Base-by-base conservation (phyloP, 2,888 invertebrate genomes). In the Athrips mouffetella region DNA sequence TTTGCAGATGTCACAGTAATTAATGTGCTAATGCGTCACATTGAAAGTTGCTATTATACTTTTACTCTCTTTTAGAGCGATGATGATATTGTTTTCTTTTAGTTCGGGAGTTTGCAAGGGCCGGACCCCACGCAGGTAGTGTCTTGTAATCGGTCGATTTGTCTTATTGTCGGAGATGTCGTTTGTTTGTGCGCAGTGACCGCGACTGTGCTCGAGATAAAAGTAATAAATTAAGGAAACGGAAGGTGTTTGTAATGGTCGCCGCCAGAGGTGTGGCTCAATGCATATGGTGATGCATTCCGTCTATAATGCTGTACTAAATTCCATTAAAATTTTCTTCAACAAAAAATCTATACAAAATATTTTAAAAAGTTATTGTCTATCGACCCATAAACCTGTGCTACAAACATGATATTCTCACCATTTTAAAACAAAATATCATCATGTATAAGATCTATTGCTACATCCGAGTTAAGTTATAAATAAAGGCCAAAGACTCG, bases 111-210 rank as follows among this genome's bases (percentile, higher is more conserved):
- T 67, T 83, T 79, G 82, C 85, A 80, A 80, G 70, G 68, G 60
- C 48, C 50, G 67, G 81, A 35, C 33, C 45, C 35, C 45, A 68
- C 72, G 77, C 83, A 86, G 87, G 87, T 87, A 87, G 83, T 76
- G 84, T 70, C 67, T 76, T 57, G 78, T 85, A 86, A 87, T 86
- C 86, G 82, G 73, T 63, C 81, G 80, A 87, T 88, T 87, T 87
- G 88, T 88, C 86, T 87, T 82, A 79, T 83, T 84, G 82, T 84
- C 80, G 69, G 79, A 76, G 75, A 76, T 76, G 83, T 82, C 80
- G 76, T 84, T 78, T 85, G 80, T 84, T 83, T 82, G 82, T 83
- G 80, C 70, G 73, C 84, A 73, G 71, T 78, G 80, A 81, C 85
- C 87, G 81, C 83, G 76, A 76, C 82, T 73, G 68, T 78, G 78